phyloP scores from a whole-genome alignment of 2,888 invertebrate genomes.

The Cantharis rustica region DNA sequence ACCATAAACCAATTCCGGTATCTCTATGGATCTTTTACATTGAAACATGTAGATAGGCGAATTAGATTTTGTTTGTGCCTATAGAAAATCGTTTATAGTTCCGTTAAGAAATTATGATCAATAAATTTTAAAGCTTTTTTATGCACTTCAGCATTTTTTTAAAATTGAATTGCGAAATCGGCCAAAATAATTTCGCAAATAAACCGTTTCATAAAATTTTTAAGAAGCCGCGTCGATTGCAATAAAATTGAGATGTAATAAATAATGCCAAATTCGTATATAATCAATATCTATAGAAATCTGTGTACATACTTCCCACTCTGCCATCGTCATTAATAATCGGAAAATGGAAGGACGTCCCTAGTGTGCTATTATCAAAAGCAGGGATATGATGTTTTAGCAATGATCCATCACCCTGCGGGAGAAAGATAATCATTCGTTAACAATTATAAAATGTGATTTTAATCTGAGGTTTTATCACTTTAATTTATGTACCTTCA shows the following conservation, averaged over 20 bases:
- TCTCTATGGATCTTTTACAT: slow-evolving; percentile 40
- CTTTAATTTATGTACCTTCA: slow-evolving; percentile 42
- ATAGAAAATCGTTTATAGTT: slow-evolving; percentile 10
- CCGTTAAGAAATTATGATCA: background rate
- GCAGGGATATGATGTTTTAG: slow-evolving; percentile 31
- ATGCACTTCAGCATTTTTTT: background rate
- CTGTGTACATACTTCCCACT: slow-evolving; percentile 39
- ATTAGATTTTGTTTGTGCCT: slow-evolving; percentile 15
- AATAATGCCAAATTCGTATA: slow-evolving; percentile 11
- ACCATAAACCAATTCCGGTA: slow-evolving; percentile 50
- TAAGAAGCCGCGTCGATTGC: background rate
- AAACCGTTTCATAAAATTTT: background rate
- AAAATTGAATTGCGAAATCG: background rate
- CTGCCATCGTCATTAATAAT: slow-evolving; percentile 43
- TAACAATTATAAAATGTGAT: slow-evolving; percentile 50
- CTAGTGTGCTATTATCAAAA: slow-evolving; percentile 39
- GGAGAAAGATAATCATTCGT: slow-evolving; percentile 47
- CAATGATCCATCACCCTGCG: slow-evolving; percentile 42
- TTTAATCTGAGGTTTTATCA: slow-evolving; percentile 46
- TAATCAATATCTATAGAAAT: slow-evolving; percentile 33
- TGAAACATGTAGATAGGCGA: slow-evolving; percentile 27
- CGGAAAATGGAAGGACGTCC: slow-evolving; percentile 41
- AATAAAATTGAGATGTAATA: background rate
- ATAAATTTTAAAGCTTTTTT: background rate
- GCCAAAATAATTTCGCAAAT: background rate